Evolutionary conservation across 2,797 vertebrate genomes (phyloP), one percentile per base, ranked within the genome.

Genomic region (Chelmon rostratus): DNA sequence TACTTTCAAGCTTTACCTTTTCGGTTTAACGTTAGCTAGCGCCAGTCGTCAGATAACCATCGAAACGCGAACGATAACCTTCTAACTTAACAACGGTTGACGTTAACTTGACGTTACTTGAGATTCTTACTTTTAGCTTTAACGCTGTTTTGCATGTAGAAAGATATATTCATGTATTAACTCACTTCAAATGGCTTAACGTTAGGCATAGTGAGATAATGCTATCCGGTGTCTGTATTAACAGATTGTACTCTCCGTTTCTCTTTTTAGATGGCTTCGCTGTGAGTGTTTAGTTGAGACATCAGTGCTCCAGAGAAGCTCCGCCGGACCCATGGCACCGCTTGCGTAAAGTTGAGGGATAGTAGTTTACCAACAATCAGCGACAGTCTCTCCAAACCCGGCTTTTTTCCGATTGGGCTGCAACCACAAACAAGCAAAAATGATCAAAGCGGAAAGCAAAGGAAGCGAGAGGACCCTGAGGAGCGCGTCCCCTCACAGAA

Each of bases 401-500:
- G 57, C 10, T 18, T 31, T 18, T 31, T 73, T 77, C 23, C 31
- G 25, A 58, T 77, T 64, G 67, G 76, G 4, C 54, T 76, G 62
- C 18, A 31, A 44, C 63, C 28, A 21, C 66, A 85, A 83, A 71
- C 76, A 67, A 70, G 40, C 56, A 63, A 96, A 94, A 86, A 98
- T 98, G 97, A 97, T 98, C 85, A 97, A 97, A 91, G 94, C 96
- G 0, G 97, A 97, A 90, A 96, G 94, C 79, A 98, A 98, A 93
- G 96, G 95, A 40, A 96, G 95, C 16, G 97, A 98, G 81, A 95
- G 97, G 89, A 97, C 92, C 82, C 94, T 98, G 68, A 92, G 97
- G 93, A 98, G 97, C 69, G 96, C 97, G 70, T 98, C 97, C 85
- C 97, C 97, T 5, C 97, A 98, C 83, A 95, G 97, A 93, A 98